Evolutionary conservation across 2,797 vertebrate genomes (phyloP), one percentile per base, ranked within the genome.

Genomic region (Lindbergichthys nudifrons): DNA sequence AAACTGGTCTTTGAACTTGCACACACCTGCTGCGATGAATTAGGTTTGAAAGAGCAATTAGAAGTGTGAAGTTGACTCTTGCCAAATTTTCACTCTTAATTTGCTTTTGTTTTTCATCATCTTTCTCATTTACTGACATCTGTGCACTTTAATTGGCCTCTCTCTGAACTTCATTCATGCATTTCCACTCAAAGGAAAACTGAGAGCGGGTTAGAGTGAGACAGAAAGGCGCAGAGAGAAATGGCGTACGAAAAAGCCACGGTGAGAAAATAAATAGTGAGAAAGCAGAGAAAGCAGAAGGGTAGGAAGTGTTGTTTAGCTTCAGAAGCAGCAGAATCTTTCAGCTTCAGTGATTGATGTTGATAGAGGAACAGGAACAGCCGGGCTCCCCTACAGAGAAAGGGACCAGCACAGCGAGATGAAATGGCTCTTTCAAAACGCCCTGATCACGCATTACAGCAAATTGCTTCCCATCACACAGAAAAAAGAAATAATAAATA

Each of bases 381-480:
- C 79, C 70, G 50, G 74, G 83, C 72, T 67, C 88, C 78, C 87
- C 88, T 65, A 56, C 74, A 15, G 83, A 83, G 92, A 87, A 81
- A 57, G 85, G 70, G 73, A 79, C 83, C 61, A 70, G 87, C 77
- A 46, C 79, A 61, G 86, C 47, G 39, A 79, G 81, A 88, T 79
- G 43, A 78, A 89, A 92, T 87, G 48, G 56, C 86, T 89, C 84
- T 89, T 87, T 88, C 80, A 82, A 91, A 89, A 87, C 73, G 58
- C 81, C 74, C 83, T 77, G 80, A 90, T 91, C 87, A 82, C 77
- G 19, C 89, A 88, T 91, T 91, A 91, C 79, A 63, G 82, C 81
- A 91, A 93, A 93, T 89, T 82, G 87, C 90, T 87, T 93, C 89
- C 90, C 77, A 85, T 89, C 80, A 42, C 53, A 30, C 43, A 14